These are phyloP conservation scores for Eutolmus rufibarbis DNA, from an alignment of 2,888 invertebrate genomes.

Conservation along the genomic window DNA sequence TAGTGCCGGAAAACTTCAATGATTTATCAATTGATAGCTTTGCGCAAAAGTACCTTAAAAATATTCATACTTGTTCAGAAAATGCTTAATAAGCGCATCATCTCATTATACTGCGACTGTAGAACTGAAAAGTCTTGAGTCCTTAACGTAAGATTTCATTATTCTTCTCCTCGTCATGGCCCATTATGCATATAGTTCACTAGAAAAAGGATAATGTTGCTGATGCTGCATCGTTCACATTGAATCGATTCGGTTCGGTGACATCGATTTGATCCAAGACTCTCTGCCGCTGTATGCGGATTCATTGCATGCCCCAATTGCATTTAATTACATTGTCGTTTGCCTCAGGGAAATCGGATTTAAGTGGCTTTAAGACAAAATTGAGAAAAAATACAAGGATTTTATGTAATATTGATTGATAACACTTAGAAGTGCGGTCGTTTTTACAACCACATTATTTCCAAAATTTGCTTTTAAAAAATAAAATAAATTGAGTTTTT, in stretches of 20 bases:
- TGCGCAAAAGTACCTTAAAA: neutral
- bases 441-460: neutral
- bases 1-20: neutral
- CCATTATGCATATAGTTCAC: neutral
- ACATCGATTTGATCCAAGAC: constrained; percentile 1
- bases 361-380: neutral
- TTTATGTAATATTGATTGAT: neutral
- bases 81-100: constrained; percentile 12
- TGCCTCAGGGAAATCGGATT: neutral
- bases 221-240: neutral
- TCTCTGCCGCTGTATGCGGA: neutral
- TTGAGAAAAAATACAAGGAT: neutral
- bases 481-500: no score
- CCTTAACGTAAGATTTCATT: neutral
- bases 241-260: neutral
- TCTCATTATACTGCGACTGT: neutral
- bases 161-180: neutral
- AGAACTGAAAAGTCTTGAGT: neutral
- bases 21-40: neutral
- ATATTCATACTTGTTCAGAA: neutral
- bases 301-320: neutral
- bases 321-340: neutral
- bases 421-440: neutral
- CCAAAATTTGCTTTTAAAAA: neutral
- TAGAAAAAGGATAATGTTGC: neutral